Conservation (phyloP, 1,140 invertebrate genomes). For the Druon quercuslanigerum region DNA sequence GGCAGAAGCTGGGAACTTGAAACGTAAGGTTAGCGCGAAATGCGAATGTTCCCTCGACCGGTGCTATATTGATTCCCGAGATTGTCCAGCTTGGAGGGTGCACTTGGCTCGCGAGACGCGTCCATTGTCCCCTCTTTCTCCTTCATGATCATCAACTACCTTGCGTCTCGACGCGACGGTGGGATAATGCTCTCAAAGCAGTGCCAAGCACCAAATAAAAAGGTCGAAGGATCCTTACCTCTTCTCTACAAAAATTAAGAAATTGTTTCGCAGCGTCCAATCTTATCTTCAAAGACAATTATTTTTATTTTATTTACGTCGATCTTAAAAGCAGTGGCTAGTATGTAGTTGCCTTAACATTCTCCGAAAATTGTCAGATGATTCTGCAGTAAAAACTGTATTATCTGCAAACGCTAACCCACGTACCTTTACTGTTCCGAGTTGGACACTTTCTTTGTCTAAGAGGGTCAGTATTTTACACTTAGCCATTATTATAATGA, state of each 20-base stretch:
- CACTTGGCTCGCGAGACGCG: constrained; percentile 67
- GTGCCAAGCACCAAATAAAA: neutral
- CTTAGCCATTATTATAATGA: too few species aligned
- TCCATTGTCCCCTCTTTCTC: constrained; percentile 43
- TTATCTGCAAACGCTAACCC: too few species aligned
- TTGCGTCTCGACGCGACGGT: constrained; percentile 40
- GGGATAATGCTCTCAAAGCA: constrained; percentile 37
- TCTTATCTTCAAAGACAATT: too few species aligned
- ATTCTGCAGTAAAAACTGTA: too few species aligned
- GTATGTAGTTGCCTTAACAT: too few species aligned
- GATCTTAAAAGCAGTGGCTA: too few species aligned
- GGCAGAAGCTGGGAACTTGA: constrained; percentile 1
- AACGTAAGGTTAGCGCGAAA: neutral
- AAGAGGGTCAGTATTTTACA: too few species aligned
- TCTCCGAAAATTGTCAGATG: too few species aligned
- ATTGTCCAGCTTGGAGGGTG: constrained; percentile 60
- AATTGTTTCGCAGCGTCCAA: neutral
- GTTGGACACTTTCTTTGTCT: too few species aligned
- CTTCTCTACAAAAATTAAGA: neutral
- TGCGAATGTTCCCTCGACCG: constrained; percentile 8
- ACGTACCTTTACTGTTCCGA: too few species aligned
- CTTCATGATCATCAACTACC: constrained; percentile 55
- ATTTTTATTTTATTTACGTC: too few species aligned
- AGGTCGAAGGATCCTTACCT: neutral
- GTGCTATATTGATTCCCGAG: constrained; percentile 47